phyloP scores from a whole-genome alignment of 2,888 invertebrate species.

The Chaetogeoica ovagalla region DNA sequence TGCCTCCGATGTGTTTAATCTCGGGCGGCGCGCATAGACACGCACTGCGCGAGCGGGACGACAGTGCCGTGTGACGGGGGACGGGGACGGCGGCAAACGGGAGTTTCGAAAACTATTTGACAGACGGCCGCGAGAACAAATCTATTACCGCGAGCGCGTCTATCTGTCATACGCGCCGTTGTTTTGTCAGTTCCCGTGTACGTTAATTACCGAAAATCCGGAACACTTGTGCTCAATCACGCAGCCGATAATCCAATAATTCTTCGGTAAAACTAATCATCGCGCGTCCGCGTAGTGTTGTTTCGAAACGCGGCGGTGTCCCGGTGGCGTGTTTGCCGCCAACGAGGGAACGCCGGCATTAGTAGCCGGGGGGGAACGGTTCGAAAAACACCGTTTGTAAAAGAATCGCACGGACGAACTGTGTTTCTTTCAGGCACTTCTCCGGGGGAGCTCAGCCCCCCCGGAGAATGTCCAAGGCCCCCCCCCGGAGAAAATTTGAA shows the following conservation, averaged over 20 bases:
- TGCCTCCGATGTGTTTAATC: constrained; percentile 35
- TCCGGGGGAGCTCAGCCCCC: no score
- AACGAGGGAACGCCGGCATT: no score
- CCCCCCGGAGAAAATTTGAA: no score
- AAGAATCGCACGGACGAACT: no score
- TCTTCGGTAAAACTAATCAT: constrained; percentile 49
- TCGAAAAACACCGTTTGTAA: no score
- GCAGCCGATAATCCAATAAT: constrained; percentile 52
- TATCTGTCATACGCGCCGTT: constrained; percentile 49
- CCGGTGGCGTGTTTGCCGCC: no score
- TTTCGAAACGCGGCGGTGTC: no score
- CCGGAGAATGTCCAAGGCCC: no score
- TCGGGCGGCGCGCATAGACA: constrained; percentile 9
- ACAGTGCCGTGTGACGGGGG: no score
- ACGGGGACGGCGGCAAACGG: not conserved
- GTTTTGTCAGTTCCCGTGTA: constrained; percentile 49
- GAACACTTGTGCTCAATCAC: constrained; percentile 52
- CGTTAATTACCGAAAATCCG: constrained; percentile 53
- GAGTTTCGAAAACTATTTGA: constrained; percentile 51
- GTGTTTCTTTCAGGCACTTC: no score
- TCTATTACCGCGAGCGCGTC: constrained; percentile 42
- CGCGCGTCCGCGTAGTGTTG: not conserved
- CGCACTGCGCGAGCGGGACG: not conserved
- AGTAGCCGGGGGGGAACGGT: no score
- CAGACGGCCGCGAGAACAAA: constrained; percentile 51